Evolutionary conservation across 2,888 invertebrate genomes (phyloP), one percentile per base, ranked within the genome.

Genomic region (Scaptomyza reducta): DNA sequence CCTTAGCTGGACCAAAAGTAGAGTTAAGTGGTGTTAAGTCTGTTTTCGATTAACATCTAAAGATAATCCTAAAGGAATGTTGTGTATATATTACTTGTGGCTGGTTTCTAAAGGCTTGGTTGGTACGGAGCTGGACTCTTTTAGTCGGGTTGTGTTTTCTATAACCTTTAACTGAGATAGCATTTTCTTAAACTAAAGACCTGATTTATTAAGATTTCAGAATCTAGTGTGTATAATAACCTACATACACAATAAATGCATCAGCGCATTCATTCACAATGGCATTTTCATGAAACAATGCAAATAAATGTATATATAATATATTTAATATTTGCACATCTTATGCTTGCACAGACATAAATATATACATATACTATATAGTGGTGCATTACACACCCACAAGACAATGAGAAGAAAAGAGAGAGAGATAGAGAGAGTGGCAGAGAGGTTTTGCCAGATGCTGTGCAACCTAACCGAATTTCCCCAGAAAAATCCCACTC

Each of bases 401-500:
- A 56, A 41, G 59, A 31, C 35, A 51, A 54, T 42, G 50, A 64
- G 54, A 51, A 31, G 47, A 16, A 46, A 38, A 55, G 38, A 50
- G 29, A 38, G 9, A 38, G 38, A 9, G 38, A 46, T 33, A 55
- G 38, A 50, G 29, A 38, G 9, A 38, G 38, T 14, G 38, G 9
- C 29, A 51, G 31, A 38, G 14, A 47, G 31, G 47, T 40, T 42
- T 38, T 61, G 54, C 62, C 77, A 74, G 67, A 74, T 77, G 73
- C 31, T 62, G n/a, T 55, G 44, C 73, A 51, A 63, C 51, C 71
- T 71, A 75, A 64, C 72, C 62, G 86, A 82, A 87, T 87, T 82
- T 82, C 79, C 70, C 74, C 64, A 71, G 79, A 82, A 87, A 82
- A 77, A 85, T 70, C 62, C 82, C 67, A 87, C 82, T 87, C 87